A percentile compares a stretch with the other conserved stretches of the same genome.
phyloP scores from a whole-genome alignment of 2,113 vertebrate genomes.

The Nothobranchius furzeri region DNA sequence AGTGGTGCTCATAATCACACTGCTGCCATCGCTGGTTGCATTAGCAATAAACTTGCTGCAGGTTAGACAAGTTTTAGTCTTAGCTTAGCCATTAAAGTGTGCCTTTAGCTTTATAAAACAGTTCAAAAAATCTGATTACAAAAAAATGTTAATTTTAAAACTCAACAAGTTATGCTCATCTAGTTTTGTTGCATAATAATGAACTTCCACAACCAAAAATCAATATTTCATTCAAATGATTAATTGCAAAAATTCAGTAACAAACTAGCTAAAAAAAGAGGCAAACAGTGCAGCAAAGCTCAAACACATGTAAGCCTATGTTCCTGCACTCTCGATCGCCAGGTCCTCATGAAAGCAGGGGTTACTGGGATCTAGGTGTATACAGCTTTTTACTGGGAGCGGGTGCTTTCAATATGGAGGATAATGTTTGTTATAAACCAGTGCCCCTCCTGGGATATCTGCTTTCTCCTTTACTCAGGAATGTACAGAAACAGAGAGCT shows the following conservation, averaged over 20 bases:
- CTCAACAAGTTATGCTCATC: background rate
- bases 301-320: background rate
- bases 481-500: slow-evolving; percentile 59
- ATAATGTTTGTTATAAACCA: slow-evolving; percentile 58
- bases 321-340: background rate
- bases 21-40: no score
- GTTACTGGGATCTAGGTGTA: slow-evolving; percentile 30
- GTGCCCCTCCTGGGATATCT: slow-evolving; percentile 58
- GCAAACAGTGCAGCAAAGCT: no score
- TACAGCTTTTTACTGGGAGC: slow-evolving; percentile 26
- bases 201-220: background rate
- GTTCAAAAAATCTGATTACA: background rate
- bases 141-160: background rate
- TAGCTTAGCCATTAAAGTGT: background rate
- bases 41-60: background rate
- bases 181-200: slow-evolving; percentile 1
- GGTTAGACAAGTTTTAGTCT: background rate
- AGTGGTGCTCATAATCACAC: background rate
- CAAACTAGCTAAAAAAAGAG: no score
- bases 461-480: slow-evolving; percentile 61
- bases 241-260: background rate
- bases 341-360: background rate
- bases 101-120: background rate
- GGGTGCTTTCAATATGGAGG: slow-evolving; percentile 35
- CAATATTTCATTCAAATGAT: background rate